Percentiles rank a stretch among this genome's conserved stretches.
Evolutionary conservation across 2,797 vertebrate genomes (phyloP).

Genomic region (Pangasius mekongensis): DNA sequence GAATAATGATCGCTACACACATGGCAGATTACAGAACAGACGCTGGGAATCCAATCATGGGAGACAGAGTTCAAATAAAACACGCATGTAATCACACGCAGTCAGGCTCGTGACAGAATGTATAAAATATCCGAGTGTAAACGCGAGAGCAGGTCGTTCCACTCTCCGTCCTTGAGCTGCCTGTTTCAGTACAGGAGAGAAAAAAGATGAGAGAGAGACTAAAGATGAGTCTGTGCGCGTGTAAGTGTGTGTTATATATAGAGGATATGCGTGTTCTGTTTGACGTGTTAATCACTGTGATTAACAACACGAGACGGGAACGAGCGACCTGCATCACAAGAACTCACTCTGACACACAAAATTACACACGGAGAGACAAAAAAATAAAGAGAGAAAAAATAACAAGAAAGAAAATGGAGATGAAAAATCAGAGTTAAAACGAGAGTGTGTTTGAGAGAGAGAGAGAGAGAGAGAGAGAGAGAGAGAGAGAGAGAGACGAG

Average conservation of each 20-base stretch:
- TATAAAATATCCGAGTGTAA: not conserved
- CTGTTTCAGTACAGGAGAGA: not conserved
- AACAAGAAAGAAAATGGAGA: constrained; percentile 12
- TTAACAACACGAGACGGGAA: constrained; percentile 22
- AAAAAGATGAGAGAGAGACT: not conserved
- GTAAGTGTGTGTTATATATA: constrained; percentile 5
- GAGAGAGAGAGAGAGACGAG: not conserved
- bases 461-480: constrained; percentile 3
- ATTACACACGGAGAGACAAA: constrained; percentile 52
- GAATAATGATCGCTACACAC: not conserved
- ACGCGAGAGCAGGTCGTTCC: not conserved
- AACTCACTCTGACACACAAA: constrained; percentile 61
- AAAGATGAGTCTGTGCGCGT: not conserved
- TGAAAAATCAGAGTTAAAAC: not conserved
- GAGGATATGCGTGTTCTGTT: constrained; percentile 4
- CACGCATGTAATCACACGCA: constrained; percentile 4
- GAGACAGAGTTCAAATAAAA: not conserved
- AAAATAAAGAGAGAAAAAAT: constrained; percentile 3
- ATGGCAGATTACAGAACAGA: not conserved
- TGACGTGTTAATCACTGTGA: constrained; percentile 48
- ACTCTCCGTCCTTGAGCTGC: not conserved
- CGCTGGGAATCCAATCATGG: not conserved
- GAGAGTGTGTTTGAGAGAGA: not conserved
- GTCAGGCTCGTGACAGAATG: not conserved
- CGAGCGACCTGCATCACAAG: not conserved